A percentile compares a stretch with the other conserved stretches of the same genome.
Evolutionary conservation across 2,113 vertebrate genomes (phyloP).

Genomic region (Mesocricetus auratus): DNA sequence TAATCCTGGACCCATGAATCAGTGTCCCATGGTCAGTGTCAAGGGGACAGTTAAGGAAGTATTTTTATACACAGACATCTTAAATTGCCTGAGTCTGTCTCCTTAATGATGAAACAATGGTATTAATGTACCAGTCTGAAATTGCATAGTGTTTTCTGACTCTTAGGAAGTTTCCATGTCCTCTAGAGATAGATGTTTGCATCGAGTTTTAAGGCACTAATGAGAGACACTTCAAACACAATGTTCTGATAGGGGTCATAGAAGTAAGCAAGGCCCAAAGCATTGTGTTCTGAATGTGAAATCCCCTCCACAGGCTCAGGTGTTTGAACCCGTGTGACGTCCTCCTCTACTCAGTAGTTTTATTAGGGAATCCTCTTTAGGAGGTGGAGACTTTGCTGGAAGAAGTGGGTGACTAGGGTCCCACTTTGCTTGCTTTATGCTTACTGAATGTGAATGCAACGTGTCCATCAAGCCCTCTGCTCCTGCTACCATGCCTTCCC

Average conservation of each 20-base stretch:
- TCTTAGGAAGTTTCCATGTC: slow-evolving; percentile 34
- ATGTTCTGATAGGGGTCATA: neutral
- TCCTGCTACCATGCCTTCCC: neutral
- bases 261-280: neutral
- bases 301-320: neutral
- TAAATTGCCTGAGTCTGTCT: neutral
- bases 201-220: neutral
- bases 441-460: neutral
- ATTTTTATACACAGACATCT: slow-evolving; percentile 46
- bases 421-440: neutral
- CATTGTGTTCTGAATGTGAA: neutral
- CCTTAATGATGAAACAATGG: slow-evolving; percentile 17
- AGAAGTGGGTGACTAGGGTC: no score
- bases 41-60: slow-evolving; percentile 9
- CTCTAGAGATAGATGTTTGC: neutral
- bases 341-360: neutral
- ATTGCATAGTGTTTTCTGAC: neutral
- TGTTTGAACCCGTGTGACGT: neutral
- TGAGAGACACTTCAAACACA: neutral
- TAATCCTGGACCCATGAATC: neutral
- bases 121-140: slow-evolving; percentile 35
- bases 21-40: neutral
- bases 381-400: neutral
- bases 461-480: neutral
- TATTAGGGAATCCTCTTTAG: neutral